A percentile compares a stretch with the other conserved stretches of the same genome.
These are phyloP conservation scores for Falco biarmicus DNA, from an alignment of 2,797 vertebrate genomes.

Conservation along the genomic window DNA sequence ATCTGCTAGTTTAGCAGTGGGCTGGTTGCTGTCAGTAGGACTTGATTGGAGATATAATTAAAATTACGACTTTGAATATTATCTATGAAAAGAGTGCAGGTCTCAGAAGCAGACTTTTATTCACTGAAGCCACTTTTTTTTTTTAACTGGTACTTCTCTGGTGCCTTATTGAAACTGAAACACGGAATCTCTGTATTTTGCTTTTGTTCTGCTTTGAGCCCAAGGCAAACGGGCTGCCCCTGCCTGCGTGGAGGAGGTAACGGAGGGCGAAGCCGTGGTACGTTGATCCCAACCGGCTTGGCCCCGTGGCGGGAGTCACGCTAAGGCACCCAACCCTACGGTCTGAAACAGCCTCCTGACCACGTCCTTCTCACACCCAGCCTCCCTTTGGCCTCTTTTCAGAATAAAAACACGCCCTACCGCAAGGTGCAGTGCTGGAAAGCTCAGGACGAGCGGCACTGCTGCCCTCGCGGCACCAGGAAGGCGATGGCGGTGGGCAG, in stretches of 20 bases:
- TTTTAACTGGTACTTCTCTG: neutral
- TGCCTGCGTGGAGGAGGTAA: neutral
- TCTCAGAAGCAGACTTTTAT: neutral
- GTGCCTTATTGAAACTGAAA: neutral
- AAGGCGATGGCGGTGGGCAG: neutral
- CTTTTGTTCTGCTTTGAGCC: neutral
- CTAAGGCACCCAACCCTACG: fast-evolving
- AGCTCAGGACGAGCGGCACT: neutral
- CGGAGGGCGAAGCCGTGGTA: neutral
- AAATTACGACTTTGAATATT: neutral
- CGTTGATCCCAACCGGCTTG: neutral
- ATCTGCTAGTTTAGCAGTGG: neutral
- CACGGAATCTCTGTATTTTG: neutral
- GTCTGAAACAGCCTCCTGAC: neutral
- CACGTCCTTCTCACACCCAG: neutral
- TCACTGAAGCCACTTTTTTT: neutral
- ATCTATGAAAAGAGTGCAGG: neutral
- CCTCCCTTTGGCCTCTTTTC: neutral
- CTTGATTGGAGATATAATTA: neutral
- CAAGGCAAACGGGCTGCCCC: neutral
- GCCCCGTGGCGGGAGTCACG: neutral
- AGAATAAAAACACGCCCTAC: neutral
- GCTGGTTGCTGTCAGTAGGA: neutral
- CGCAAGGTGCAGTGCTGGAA: neutral
- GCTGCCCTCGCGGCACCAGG: fast-evolving